Percentiles rank a stretch among this genome's conserved stretches.
Evolutionary conservation across 2,797 vertebrate genomes (phyloP).

Genomic region (Acanthornis magna): DNA sequence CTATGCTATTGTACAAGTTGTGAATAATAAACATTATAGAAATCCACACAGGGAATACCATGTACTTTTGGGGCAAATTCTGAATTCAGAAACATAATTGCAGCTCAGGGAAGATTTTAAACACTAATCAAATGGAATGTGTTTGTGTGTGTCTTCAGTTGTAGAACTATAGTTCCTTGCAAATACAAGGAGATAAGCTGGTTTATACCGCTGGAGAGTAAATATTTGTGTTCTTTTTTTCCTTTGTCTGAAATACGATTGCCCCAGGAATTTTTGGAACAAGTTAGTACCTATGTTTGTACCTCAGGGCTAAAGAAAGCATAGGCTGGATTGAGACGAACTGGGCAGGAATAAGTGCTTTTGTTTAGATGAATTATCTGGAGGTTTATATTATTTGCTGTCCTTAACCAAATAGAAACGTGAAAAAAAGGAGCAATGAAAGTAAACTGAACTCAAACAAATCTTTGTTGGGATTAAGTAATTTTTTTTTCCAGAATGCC

Average conservation of each 20-base stretch:
- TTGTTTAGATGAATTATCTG: background rate
- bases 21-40: constrained; percentile 15
- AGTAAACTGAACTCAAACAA: background rate
- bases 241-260: background rate
- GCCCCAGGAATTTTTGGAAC: background rate
- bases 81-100: background rate
- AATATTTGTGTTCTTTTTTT: background rate
- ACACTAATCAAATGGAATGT: background rate
- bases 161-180: background rate
- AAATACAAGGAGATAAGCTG: background rate
- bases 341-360: background rate
- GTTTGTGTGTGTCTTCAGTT: background rate
- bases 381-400: background rate
- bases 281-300: background rate
- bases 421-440: background rate
- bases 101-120: background rate
- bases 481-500: background rate
- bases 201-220: background rate
- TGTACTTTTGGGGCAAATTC: background rate
- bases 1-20: background rate
- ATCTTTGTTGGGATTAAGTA: background rate
- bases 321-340: background rate
- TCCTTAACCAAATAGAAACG: background rate
- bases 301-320: background rate
- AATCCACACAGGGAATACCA: background rate